Evolutionary conservation across 2,888 invertebrate genomes (phyloP).

Genomic region (Hypolimnas misippus): DNA sequence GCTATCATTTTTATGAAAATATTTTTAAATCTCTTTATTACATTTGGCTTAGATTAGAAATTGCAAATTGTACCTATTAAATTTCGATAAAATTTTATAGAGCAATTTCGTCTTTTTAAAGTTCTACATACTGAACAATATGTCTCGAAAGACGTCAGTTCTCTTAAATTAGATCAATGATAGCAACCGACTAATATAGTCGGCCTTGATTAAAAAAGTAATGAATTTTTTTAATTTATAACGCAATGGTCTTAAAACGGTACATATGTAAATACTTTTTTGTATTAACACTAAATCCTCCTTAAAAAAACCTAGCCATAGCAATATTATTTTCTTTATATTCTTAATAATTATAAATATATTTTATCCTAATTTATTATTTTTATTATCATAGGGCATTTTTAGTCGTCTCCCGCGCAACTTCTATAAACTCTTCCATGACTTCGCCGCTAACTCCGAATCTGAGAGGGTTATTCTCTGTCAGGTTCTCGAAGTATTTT

Average conservation of each 20-base stretch:
- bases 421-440: constrained; percentile 72
- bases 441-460: constrained; percentile 71
- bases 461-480: constrained; percentile 70
- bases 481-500: constrained; percentile 66
- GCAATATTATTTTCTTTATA: background rate
- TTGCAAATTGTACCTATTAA: background rate
- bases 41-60: no score
- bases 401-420: constrained; percentile 66
- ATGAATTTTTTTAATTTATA: background rate
- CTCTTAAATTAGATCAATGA: constrained; percentile 10
- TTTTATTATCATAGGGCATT: constrained; percentile 41
- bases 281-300: no score
- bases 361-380: background rate
- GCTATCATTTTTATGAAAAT: no score
- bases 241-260: no score
- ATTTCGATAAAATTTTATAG: background rate
- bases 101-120: background rate
- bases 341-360: background rate
- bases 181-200: background rate
- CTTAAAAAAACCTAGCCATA: background rate
- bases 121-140: background rate
- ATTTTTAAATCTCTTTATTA: background rate
- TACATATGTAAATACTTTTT: no score
- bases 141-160: constrained; percentile 8
- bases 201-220: constrained; percentile 17